Conservation (phyloP, 2,113 vertebrate genomes). For the Electrona antarctica region DNA sequence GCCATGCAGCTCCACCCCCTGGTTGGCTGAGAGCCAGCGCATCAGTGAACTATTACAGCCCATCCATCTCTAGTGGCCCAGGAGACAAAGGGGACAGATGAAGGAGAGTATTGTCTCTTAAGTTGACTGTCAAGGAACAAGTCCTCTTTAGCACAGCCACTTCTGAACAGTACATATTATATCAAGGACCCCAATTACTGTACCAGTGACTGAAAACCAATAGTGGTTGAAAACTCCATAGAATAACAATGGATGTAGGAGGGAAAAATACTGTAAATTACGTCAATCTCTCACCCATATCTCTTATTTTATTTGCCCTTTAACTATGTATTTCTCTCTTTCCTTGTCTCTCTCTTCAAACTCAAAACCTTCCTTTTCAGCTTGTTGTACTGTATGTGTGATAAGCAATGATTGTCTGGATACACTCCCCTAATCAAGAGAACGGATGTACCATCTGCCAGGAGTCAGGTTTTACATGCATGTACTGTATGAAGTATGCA, state of each 20-base stretch:
- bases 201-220: slow-evolving; percentile 31
- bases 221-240: slow-evolving; percentile 21
- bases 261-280: slow-evolving; percentile 25
- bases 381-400: background rate
- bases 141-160: slow-evolving; percentile 1
- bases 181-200: slow-evolving; percentile 4
- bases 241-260: slow-evolving; percentile 12
- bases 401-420: background rate
- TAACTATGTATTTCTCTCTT: background rate
- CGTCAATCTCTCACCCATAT: slow-evolving; percentile 12
- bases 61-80: slow-evolving; percentile 38
- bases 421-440: slow-evolving; percentile 5
- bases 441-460: slow-evolving; percentile 16
- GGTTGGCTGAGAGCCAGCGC: slow-evolving; percentile 51
- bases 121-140: slow-evolving; percentile 14
- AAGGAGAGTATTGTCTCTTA: slow-evolving; percentile 34
- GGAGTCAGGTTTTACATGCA: slow-evolving; percentile 44
- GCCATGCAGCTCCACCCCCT: slow-evolving; percentile 61
- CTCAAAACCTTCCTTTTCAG: no score
- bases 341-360: background rate
- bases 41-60: slow-evolving; percentile 43
- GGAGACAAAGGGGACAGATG: slow-evolving; percentile 19
- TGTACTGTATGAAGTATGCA: slow-evolving; percentile 7
- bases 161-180: slow-evolving; percentile 18
- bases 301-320: no score